A percentile compares a stretch with the other conserved stretches of the same genome.
Evolutionary conservation across 1,140 invertebrate genomes (phyloP).

Genomic region (Dolichoris vasculosae): DNA sequence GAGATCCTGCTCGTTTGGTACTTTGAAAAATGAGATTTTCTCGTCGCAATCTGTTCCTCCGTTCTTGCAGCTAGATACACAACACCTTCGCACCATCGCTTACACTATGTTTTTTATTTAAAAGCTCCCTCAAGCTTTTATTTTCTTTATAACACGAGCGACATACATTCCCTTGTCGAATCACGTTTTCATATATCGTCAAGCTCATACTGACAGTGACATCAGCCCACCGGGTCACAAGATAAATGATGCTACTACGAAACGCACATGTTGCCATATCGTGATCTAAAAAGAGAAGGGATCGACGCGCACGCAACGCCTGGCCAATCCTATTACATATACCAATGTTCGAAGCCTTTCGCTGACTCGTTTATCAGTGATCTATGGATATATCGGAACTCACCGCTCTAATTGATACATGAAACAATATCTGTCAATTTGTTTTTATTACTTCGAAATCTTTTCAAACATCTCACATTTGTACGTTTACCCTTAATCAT

Average conservation of each 20-base stretch:
- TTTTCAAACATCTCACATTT: no score
- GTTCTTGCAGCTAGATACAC: conserved; percentile 35
- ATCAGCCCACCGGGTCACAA: not conserved
- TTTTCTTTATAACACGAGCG: no score
- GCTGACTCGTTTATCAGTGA: not conserved
- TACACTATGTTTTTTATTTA: not conserved
- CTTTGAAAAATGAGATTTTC: conserved; percentile 20
- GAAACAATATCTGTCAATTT: no score
- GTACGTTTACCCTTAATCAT: no score
- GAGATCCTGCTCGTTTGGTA: conserved; percentile 25
- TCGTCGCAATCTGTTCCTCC: conserved; percentile 23
- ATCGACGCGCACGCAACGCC: not conserved
- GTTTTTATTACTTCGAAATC: no score
- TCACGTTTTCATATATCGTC: not conserved
- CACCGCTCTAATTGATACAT: no score
- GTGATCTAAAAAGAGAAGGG: not conserved
- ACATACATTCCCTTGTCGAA: not conserved
- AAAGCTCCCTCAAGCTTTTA: no score
- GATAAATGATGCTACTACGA: not conserved
- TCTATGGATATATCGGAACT: no score
- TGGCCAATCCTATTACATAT: not conserved
- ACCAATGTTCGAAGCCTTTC: not conserved
- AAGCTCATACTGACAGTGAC: not conserved
- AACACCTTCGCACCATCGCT: conserved; percentile 37
- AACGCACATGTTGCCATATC: not conserved